Evolutionary conservation across 2,113 vertebrate species (phyloP).

Genomic region (Tyto alba): DNA sequence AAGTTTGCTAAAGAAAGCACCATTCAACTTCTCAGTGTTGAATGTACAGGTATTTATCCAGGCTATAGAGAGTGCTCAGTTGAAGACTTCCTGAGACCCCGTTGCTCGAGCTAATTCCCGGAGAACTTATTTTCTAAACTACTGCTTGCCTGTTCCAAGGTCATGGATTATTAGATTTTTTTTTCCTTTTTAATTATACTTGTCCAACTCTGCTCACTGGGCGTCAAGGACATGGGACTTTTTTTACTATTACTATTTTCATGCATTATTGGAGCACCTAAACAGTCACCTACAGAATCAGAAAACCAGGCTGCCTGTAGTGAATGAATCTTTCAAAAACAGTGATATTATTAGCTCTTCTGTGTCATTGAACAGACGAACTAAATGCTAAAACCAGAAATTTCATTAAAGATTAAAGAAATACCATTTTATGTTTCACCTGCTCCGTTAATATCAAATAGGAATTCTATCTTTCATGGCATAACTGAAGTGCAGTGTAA

Average conservation of each 20-base stretch:
- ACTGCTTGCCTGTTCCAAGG: background rate
- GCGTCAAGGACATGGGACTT: background rate
- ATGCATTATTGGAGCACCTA: slow-evolving; percentile 27
- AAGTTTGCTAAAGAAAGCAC: background rate
- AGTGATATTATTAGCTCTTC: slow-evolving; percentile 60
- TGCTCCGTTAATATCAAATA: slow-evolving; percentile 63
- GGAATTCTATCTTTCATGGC: slow-evolving; percentile 32
- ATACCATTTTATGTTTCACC: slow-evolving; percentile 68
- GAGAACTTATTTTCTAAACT: background rate
- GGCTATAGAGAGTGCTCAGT: background rate
- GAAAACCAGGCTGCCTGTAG: slow-evolving; percentile 34
- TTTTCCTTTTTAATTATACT: background rate
- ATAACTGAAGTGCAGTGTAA: slow-evolving; percentile 43
- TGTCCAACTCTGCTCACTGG: background rate
- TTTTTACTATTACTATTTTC: slow-evolving; percentile 10
- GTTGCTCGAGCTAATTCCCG: background rate
- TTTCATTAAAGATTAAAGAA: slow-evolving; percentile 70
- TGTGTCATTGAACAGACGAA: slow-evolving; percentile 45
- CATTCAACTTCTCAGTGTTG: background rate
- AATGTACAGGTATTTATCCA: background rate
- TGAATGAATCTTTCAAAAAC: slow-evolving; percentile 45
- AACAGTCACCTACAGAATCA: slow-evolving; percentile 23
- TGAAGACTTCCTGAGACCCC: background rate
- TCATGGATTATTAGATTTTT: background rate
- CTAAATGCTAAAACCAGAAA: slow-evolving; percentile 62